phyloP scores from a whole-genome alignment of 2,888 invertebrate genomes.

The Trichogramma dendrolimi region DNA sequence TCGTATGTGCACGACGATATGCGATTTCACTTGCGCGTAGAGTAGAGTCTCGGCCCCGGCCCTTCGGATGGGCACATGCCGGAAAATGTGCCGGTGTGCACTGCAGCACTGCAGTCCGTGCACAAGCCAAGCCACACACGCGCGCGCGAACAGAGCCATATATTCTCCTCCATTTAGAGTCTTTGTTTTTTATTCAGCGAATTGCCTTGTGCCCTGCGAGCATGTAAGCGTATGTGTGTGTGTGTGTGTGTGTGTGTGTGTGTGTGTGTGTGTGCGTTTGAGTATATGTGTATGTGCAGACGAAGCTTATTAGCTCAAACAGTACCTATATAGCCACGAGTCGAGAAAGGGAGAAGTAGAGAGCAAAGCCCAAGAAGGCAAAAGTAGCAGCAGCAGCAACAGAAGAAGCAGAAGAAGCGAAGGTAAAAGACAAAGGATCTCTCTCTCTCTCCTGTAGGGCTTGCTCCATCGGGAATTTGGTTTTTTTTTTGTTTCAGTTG shows the following conservation, averaged over 20 bases:
- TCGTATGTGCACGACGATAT: too few relatives aligned
- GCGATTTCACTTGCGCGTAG: too few relatives aligned
- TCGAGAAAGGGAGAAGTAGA: not conserved
- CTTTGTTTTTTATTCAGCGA: constrained; percentile 47
- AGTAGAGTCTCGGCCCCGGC: too few relatives aligned
- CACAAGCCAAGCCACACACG: not conserved
- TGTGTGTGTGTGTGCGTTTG: not conserved
- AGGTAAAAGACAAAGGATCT: constrained; percentile 28
- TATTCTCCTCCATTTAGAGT: constrained; percentile 42
- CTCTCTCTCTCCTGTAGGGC: constrained; percentile 12
- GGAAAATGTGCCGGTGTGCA: not conserved
- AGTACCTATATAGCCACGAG: not conserved
- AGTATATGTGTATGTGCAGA: not conserved
- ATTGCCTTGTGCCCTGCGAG: constrained; percentile 12
- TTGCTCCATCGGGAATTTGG: constrained; percentile 12
- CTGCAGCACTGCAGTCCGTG: not conserved
- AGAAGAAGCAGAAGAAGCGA: constrained; percentile 7
- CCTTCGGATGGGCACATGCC: too few relatives aligned
- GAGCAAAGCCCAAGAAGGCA: not conserved
- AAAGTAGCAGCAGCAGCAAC: constrained; percentile 21
- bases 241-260: not conserved
- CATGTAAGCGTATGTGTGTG: not conserved
- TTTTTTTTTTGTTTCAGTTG: constrained; percentile 9
- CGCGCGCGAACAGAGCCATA: constrained; percentile 27
- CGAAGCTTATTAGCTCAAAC: constrained; percentile 1